Base-by-base conservation (phyloP, 2,113 vertebrate genomes). In the Hymenochirus boettgeri region DNA sequence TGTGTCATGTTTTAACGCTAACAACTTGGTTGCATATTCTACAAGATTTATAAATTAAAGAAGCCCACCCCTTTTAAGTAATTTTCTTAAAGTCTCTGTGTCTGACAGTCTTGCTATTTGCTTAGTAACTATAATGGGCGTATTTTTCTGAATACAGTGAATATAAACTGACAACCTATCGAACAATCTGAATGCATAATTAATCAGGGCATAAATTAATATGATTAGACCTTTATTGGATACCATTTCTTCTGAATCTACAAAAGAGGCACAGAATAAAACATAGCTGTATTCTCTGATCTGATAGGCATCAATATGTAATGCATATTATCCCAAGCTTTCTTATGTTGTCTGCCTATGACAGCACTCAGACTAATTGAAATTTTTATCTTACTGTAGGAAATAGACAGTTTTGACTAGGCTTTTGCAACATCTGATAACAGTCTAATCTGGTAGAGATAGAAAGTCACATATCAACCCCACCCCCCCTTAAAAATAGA, bases 181-280 rank as follows among this genome's bases (percentile, higher is more conserved):
- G 79, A 79, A 80, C 85, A 89, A 89, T 88, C 81, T 87, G 88
- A 90, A 93, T 93, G 90, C 86, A 92, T 93, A 93, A 93, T 93
- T 91, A 89, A 93, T 92, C 80, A 76, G 77, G 81, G 89, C 87
- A 93, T 93, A 92, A 91, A 93, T 92, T 93, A 93, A 90, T 90
- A 89, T 81, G 87, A 92, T 93, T 90, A 90, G 86, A 82, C 80
- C 82, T 88, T 87, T 81, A 86, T 83, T 86, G 85, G 84, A 85
- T 80, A 74, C 81, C 72, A 81, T 75, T 82, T 77, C 90, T 91
- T 88, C 86, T 85, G 90, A 85, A 81, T 75, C 79, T 84, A 87
- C 82, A 88, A 89, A 90, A 89, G 82, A 80, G 82, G 79, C 61
- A 75, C 70, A 75, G 83, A 82, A 89, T 89, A 87, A 90, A 88